Conservation (phyloP, 2,113 vertebrate species). For the Perca schrenkii region DNA sequence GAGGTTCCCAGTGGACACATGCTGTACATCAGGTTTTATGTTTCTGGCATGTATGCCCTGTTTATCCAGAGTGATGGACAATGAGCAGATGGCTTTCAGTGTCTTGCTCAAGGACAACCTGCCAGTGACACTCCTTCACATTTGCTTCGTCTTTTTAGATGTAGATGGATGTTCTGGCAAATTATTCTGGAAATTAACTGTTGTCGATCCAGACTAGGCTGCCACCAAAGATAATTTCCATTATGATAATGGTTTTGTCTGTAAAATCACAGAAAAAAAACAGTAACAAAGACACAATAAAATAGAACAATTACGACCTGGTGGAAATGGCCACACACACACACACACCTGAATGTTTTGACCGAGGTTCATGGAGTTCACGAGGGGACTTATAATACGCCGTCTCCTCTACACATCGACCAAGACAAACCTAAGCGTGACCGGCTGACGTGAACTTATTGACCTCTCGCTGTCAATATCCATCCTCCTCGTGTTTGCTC, state of each 20-base stretch:
- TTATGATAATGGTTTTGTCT: too few species aligned
- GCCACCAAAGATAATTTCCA: too few species aligned
- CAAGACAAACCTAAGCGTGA: not conserved
- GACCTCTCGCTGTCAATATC: not conserved
- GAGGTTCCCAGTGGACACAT: not conserved
- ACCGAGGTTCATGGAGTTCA: not conserved
- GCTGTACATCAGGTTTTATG: conserved; percentile 13
- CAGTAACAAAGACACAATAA: not conserved
- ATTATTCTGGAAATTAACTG: too few species aligned
- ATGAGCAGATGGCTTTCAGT: not conserved
- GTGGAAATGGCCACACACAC: too few species aligned
- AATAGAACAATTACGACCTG: not conserved
- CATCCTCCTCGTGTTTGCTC: not conserved
- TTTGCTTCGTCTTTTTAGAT: not conserved
- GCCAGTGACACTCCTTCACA: not conserved
- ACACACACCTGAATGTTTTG: too few species aligned
- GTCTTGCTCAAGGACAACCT: not conserved
- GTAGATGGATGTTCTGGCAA: too few species aligned
- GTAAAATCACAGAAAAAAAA: too few species aligned
- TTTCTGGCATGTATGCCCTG: not conserved
- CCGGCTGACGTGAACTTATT: not conserved
- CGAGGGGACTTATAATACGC: not conserved
- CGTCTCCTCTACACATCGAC: not conserved
- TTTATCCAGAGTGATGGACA: not conserved
- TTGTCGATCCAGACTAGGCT: too few species aligned